Conservation (phyloP, 2,888 invertebrate genomes). For the Torymus texanus region DNA sequence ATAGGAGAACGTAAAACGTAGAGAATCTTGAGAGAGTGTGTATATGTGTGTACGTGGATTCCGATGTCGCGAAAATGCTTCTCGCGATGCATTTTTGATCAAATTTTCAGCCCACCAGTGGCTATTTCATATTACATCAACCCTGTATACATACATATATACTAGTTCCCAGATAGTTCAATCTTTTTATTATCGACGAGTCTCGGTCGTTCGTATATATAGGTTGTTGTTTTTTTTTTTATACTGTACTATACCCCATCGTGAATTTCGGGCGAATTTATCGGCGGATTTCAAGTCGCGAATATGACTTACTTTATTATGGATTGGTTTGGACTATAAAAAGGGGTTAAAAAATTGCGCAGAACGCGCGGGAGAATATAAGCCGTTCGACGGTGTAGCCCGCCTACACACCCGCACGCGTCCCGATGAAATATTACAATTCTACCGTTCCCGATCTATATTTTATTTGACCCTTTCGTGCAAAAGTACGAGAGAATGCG, state of each 20-base stretch:
- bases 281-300: constrained; percentile 36
- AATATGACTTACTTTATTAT: constrained; percentile 43
- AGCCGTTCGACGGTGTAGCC: not conserved
- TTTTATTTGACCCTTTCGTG: constrained; percentile 17
- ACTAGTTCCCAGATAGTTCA: no score
- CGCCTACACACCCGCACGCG: no score
- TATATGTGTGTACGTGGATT: not conserved
- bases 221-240: constrained; percentile 1
- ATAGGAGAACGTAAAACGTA: not conserved
- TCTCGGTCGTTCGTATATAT: no score
- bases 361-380: not conserved
- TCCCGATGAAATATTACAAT: constrained; percentile 33
- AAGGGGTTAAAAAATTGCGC: constrained; percentile 21
- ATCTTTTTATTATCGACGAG: not conserved
- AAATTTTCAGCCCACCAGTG: no score
- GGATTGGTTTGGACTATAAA: constrained; percentile 29
- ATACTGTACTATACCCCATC: not conserved
- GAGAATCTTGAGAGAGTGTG: not conserved
- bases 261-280: constrained; percentile 33
- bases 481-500: no score
- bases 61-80: not conserved
- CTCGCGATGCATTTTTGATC: no score
- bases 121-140: no score
- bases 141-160: no score
- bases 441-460: constrained; percentile 5